Percentiles rank a stretch among this genome's conserved stretches.
phyloP scores from a whole-genome alignment of 64 coral and sea anemone genomes.

The Actinia tenebrosa region DNA sequence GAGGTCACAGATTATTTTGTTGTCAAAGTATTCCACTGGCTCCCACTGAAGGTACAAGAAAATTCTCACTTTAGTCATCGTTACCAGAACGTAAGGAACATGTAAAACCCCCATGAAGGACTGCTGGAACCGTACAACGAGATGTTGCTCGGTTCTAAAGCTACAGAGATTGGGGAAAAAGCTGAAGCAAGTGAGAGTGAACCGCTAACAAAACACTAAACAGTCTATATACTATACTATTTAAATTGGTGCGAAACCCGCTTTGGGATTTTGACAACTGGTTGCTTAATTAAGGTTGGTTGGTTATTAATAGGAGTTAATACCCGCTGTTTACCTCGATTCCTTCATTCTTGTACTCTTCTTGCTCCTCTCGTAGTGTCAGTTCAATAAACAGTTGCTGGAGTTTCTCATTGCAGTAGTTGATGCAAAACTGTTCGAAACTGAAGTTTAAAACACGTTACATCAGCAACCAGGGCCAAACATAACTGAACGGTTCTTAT shows the following conservation, averaged over 20 bases:
- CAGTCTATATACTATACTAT: too few relatives aligned
- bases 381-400: conserved; percentile 92
- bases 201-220: too few relatives aligned
- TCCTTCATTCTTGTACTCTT: conserved; percentile 88
- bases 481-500: not conserved
- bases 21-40: conserved; percentile 89
- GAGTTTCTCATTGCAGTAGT: conserved; percentile 95
- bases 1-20: conserved; percentile 94
- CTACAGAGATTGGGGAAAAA: too few relatives aligned
- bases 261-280: too few relatives aligned
- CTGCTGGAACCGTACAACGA: too few relatives aligned
- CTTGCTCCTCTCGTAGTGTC: conserved; percentile 84
- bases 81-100: too few relatives aligned
- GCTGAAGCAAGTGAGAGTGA: too few relatives aligned
- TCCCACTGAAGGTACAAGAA: conserved; percentile 74
- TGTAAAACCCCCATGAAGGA: too few relatives aligned
- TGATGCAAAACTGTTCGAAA: conserved; percentile 98
- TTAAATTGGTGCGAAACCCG: too few relatives aligned
- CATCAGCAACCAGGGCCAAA: not conserved
- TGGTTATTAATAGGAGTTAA: too few relatives aligned
- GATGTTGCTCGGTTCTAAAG: too few relatives aligned
- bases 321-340: conserved; percentile 47
- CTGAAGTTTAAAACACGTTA: conserved; percentile 30
- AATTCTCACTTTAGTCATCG: not conserved
- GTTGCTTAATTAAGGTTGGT: too few relatives aligned